phyloP scores from a whole-genome alignment of 1,140 invertebrate genomes.

The Zaprionus kolodkinae region DNA sequence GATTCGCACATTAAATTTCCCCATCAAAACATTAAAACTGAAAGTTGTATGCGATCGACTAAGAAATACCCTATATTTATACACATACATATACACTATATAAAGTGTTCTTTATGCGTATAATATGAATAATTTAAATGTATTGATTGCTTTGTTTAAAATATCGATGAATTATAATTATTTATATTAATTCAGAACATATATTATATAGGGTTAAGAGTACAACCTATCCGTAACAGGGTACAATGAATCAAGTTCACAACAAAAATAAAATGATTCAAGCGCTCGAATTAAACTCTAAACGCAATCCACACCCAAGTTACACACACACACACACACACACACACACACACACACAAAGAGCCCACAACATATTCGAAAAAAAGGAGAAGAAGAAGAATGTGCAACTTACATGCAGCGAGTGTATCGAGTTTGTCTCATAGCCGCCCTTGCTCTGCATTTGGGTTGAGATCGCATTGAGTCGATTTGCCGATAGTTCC shows the following conservation, averaged over 20 bases:
- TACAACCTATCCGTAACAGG: background rate
- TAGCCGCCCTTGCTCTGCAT: conserved; percentile 96
- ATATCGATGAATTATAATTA: background rate
- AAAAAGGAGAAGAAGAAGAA: too few species aligned
- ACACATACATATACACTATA: background rate
- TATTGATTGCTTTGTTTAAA: too few species aligned
- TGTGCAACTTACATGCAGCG: conserved; percentile 85
- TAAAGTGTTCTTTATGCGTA: too few species aligned
- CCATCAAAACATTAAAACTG: conserved; percentile 2
- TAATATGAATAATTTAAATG: too few species aligned
- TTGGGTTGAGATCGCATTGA: conserved; percentile 92
- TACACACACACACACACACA: background rate
- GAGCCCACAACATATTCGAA: background rate
- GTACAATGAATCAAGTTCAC: conserved; percentile 7
- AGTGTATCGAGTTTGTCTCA: conserved; percentile 87
- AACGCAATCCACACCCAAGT: conserved; percentile 1
- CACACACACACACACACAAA: background rate
- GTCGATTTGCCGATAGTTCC: conserved; percentile 89
- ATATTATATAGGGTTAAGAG: too few species aligned
- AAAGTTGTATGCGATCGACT: background rate
- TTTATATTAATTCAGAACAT: background rate
- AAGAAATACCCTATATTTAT: background rate
- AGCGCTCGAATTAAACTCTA: conserved; percentile 12
- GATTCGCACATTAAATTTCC: conserved; percentile 53
- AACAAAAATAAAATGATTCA: conserved; percentile 23